phyloP scores from a whole-genome alignment of 2,797 vertebrate genomes.

The Sebastes wilsoni region DNA sequence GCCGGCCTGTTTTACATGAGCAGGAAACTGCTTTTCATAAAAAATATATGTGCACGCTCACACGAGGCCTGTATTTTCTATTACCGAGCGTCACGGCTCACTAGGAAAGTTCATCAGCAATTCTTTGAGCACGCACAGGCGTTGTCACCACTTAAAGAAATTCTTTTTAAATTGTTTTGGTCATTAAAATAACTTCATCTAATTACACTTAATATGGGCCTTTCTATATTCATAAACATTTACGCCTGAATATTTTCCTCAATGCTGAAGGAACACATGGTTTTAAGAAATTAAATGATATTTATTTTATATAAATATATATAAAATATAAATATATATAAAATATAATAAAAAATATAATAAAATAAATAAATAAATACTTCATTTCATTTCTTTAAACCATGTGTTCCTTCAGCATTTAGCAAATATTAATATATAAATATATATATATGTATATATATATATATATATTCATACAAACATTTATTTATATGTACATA shows the following conservation, averaged over 20 bases:
- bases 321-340: background rate
- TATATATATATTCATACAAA: no score
- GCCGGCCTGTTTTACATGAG: conserved; percentile 55
- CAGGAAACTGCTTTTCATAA: conserved; percentile 68
- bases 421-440: background rate
- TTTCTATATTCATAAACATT: background rate
- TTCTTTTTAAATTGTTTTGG: conserved; percentile 7
- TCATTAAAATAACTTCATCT: conserved; percentile 28
- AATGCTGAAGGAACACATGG: background rate
- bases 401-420: no score
- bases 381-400: no score
- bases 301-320: no score
- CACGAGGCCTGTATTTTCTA: conserved; percentile 31
- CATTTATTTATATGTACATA: background rate
- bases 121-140: background rate
- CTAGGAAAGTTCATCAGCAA: conserved; percentile 37
- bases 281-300: background rate
- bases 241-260: background rate
- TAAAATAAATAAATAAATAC: no score
- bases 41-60: background rate
- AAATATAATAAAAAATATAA: background rate
- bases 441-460: no score
- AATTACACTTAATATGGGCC: conserved; percentile 10
- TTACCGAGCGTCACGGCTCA: conserved; percentile 40
- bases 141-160: conserved; percentile 26